phyloP scores from a whole-genome alignment of 2,113 vertebrate species.

The Tor tambroides region DNA sequence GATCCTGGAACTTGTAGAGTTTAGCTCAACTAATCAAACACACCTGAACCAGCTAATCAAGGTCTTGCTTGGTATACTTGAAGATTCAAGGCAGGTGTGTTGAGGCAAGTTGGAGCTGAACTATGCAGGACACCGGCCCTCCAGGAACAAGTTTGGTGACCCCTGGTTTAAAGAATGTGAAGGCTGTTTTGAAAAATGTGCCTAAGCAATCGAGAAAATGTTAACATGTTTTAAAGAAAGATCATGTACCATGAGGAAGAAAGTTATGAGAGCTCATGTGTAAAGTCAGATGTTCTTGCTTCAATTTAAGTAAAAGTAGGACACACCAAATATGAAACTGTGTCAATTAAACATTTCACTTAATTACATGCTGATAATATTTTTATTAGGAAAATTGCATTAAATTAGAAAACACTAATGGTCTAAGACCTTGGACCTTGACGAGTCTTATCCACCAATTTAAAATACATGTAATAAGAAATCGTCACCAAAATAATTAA shows the following conservation, averaged over 20 bases:
- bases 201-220: neutral
- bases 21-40: too few relatives aligned
- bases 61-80: too few relatives aligned
- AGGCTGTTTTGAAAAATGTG: too few relatives aligned
- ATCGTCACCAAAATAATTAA: conserved; percentile 6
- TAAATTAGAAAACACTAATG: neutral
- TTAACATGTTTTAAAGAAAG: neutral
- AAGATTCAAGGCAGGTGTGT: too few relatives aligned
- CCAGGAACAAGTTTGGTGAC: too few relatives aligned
- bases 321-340: neutral
- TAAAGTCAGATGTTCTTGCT: neutral
- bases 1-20: too few relatives aligned
- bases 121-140: too few relatives aligned
- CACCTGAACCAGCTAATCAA: too few relatives aligned
- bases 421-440: neutral
- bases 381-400: neutral
- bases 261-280: neutral
- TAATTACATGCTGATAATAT: neutral
- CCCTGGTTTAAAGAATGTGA: too few relatives aligned
- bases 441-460: neutral
- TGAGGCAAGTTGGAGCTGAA: too few relatives aligned
- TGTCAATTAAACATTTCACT: neutral
- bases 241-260: neutral
- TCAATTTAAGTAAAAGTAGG: neutral
- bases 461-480: conserved; percentile 7